Conservation (phyloP, 1,140 invertebrate species). For the Lepidurus arcticus region DNA sequence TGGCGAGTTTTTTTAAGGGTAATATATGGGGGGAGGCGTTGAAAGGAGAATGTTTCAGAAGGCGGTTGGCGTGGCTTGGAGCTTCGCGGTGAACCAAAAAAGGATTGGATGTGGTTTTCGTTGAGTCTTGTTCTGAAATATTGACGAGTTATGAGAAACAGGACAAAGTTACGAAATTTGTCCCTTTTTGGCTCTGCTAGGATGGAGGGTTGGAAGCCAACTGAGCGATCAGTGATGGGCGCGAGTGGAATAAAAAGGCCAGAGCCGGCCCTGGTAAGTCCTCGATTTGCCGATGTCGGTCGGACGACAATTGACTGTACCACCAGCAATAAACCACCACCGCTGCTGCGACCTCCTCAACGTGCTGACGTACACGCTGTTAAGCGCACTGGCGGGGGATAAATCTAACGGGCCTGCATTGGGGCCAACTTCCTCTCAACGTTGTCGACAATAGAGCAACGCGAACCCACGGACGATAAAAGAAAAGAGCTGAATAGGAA, state of each 20-base stretch:
- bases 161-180: neutral
- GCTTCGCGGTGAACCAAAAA: slow-evolving; percentile 6
- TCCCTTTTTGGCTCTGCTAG: slow-evolving; percentile 13
- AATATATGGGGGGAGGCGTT: too few species aligned
- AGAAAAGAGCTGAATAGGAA: neutral
- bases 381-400: neutral
- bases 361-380: neutral
- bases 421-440: slow-evolving; percentile 10
- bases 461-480: neutral
- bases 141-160: neutral
- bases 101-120: neutral
- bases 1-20: too few species aligned
- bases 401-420: slow-evolving; percentile 10
- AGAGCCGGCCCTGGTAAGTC: slow-evolving; percentile 9
- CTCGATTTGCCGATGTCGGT: slow-evolving; percentile 6
- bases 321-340: neutral
- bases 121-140: neutral
- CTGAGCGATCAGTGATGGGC: slow-evolving; percentile 16
- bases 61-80: neutral
- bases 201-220: slow-evolving; percentile 13
- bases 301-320: slow-evolving; percentile 21
- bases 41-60: too few species aligned
- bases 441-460: neutral
- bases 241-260: slow-evolving; percentile 8
- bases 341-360: slow-evolving; percentile 13